A percentile compares a stretch with the other conserved stretches of the same genome.
Evolutionary conservation across 2,113 vertebrate species (phyloP).

Genomic region (Sander vitreus): DNA sequence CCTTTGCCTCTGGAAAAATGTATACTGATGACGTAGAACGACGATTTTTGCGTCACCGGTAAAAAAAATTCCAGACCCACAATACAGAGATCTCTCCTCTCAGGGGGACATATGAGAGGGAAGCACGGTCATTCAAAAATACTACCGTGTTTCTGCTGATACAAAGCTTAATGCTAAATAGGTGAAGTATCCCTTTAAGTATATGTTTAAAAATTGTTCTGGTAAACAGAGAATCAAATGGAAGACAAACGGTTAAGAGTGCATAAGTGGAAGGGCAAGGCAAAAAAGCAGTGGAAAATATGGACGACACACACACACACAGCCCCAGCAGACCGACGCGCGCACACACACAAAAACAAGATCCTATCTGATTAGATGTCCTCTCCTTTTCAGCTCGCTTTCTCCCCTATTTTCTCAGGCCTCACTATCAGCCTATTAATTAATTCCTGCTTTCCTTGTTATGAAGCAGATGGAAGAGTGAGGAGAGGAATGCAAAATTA

Average conservation of each 20-base stretch:
- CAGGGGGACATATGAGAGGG: too few relatives aligned
- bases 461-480: slow-evolving; percentile 67
- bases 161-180: too few relatives aligned
- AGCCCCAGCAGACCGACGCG: neutral
- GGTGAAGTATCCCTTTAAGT: too few relatives aligned
- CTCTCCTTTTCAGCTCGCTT: slow-evolving; percentile 43
- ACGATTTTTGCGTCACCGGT: too few relatives aligned
- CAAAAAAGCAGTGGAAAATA: slow-evolving; percentile 11
- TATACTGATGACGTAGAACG: too few relatives aligned
- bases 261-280: slow-evolving; percentile 6
- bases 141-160: too few relatives aligned
- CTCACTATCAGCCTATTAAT: slow-evolving; percentile 70
- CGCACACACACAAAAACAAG: slow-evolving; percentile 16
- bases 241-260: neutral
- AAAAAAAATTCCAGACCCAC: too few relatives aligned
- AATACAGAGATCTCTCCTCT: too few relatives aligned
- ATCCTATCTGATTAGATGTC: slow-evolving; percentile 57
- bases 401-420: slow-evolving; percentile 43
- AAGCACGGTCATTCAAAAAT: too few relatives aligned
- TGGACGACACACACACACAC: slow-evolving; percentile 12
- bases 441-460: slow-evolving; percentile 67
- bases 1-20: too few relatives aligned
- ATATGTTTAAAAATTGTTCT: neutral
- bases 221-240: neutral
- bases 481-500: slow-evolving; percentile 65